Percentiles rank a stretch among this genome's conserved stretches.
These are phyloP conservation scores for Diachasma alloeum DNA, from an alignment of 1,140 invertebrate species.

Conservation along the genomic window DNA sequence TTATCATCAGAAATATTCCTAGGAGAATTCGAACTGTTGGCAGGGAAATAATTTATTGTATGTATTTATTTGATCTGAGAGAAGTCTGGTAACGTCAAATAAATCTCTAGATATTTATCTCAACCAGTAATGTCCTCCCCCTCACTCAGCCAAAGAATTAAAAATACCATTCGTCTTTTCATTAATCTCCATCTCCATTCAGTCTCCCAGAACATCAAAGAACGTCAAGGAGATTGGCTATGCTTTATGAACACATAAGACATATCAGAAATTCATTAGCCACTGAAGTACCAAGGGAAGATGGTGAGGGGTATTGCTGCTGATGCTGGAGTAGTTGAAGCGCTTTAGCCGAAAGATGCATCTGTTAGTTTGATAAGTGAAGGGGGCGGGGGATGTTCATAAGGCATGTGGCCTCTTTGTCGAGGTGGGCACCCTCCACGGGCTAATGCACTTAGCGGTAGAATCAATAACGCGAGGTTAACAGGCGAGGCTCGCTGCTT, in stretches of 20 bases:
- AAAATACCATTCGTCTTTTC: background rate
- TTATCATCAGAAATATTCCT: too few species aligned
- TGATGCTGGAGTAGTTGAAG: background rate
- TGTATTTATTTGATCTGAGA: too few species aligned
- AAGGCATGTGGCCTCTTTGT: constrained; percentile 26
- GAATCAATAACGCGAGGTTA: constrained; percentile 30
- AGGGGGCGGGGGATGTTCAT: background rate
- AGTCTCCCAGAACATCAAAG: background rate
- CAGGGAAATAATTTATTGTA: too few species aligned
- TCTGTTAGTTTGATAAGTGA: constrained; percentile 11
- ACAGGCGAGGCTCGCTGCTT: background rate
- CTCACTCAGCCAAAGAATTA: background rate
- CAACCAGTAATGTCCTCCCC: too few species aligned
- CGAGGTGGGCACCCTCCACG: constrained; percentile 25
- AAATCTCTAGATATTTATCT: too few species aligned
- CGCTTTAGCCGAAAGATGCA: constrained; percentile 7
- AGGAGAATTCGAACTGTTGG: too few species aligned
- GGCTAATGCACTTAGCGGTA: constrained; percentile 28
- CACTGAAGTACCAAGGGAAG: background rate
- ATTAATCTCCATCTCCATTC: background rate
- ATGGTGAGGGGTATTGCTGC: background rate
- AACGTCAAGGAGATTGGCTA: background rate
- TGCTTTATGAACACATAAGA: constrained; percentile 2
- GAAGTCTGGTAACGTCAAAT: too few species aligned
- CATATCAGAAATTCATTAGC: background rate